Evolutionary conservation across 2,797 vertebrate genomes (phyloP).

Genomic region (Pangasius sanitwongsei): DNA sequence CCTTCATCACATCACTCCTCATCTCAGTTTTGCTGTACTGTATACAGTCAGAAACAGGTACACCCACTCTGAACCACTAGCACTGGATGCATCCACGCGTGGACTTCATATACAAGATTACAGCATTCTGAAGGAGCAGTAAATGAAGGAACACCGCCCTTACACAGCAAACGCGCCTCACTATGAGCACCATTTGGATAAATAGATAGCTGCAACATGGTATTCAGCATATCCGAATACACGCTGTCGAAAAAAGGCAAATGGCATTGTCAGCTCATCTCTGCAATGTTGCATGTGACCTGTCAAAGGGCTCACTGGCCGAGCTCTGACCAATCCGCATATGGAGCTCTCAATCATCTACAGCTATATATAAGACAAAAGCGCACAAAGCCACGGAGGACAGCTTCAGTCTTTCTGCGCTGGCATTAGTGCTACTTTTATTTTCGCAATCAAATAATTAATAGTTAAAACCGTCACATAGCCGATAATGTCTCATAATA

Average conservation of each 20-base stretch:
- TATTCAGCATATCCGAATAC: background rate
- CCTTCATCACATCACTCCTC: conserved; percentile 31
- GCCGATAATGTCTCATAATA: too few species aligned
- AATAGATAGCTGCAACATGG: background rate
- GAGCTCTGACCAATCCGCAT: conserved; percentile 41
- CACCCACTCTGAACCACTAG: background rate
- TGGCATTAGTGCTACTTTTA: background rate
- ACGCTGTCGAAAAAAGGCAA: background rate
- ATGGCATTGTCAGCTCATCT: background rate
- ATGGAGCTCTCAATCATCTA: conserved; percentile 29
- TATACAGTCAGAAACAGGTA: background rate
- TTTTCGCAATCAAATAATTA: background rate
- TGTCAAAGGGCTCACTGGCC: conserved; percentile 44
- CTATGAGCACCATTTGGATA: background rate
- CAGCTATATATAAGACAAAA: conserved; percentile 6
- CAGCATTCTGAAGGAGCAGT: background rate
- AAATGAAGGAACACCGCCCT: background rate
- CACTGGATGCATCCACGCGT: background rate
- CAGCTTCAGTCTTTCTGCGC: background rate
- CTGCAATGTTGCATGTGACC: conserved; percentile 40
- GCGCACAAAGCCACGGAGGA: conserved; percentile 3
- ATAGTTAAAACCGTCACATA: background rate
- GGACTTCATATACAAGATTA: background rate
- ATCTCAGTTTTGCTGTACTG: conserved; percentile 4
- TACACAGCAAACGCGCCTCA: background rate